Percentiles rank a stretch among this genome's conserved stretches.
These are phyloP conservation scores for Chrysomela aeneicollis DNA, from an alignment of 2,888 invertebrate genomes.

Conservation along the genomic window DNA sequence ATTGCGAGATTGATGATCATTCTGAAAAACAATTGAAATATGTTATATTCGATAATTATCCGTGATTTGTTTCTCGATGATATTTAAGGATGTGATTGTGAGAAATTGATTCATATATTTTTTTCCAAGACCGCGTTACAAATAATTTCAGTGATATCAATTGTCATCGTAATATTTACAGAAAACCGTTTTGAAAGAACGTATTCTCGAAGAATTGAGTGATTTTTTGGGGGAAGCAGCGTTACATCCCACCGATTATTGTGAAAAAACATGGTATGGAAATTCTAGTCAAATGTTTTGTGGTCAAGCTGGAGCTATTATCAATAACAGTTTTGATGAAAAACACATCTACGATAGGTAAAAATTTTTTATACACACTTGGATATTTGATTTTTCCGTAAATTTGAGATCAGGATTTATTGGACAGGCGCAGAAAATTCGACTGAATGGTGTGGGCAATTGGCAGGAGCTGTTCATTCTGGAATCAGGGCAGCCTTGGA, in stretches of 20 bases:
- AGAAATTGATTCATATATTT: too few relatives aligned
- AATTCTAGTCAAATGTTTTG: constrained; percentile 32
- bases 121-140: too few relatives aligned
- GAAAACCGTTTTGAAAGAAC: constrained; percentile 29
- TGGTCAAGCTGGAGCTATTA: constrained; percentile 23
- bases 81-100: too few relatives aligned
- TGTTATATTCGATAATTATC: too few relatives aligned
- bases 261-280: constrained; percentile 43
- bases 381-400: constrained; percentile 2
- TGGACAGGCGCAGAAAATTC: constrained; percentile 54
- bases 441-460: constrained; percentile 50
- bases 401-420: constrained; percentile 43
- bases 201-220: constrained; percentile 46
- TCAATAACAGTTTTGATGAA: not conserved
- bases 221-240: constrained; percentile 49
- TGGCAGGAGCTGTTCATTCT: constrained; percentile 51
- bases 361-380: constrained; percentile 1
- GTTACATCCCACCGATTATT: constrained; percentile 45
- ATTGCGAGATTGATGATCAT: too few relatives aligned
- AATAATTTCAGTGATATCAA: too few relatives aligned
- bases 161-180: too few relatives aligned
- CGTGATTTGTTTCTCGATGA: too few relatives aligned
- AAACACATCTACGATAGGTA: constrained; percentile 8
- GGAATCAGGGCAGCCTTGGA: constrained; percentile 51
- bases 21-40: too few relatives aligned